Conservation (phyloP, 2,888 invertebrate species). For the Stenichneumon culpator region DNA sequence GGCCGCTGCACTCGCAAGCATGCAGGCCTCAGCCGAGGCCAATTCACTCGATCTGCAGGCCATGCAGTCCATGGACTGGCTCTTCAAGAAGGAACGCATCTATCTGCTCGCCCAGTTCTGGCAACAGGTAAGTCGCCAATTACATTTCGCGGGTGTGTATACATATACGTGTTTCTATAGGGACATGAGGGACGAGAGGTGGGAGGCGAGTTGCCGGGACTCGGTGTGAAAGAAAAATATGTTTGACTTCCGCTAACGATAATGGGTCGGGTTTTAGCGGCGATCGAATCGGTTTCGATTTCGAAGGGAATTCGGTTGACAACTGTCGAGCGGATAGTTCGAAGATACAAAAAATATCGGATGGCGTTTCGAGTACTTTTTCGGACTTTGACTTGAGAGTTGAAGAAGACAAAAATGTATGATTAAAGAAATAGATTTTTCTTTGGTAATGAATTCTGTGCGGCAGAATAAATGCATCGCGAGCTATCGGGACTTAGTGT, state of each 20-base stretch:
- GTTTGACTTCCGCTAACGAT: too few species aligned
- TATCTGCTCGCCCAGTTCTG: conserved; percentile 97
- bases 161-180: neutral
- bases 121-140: conserved; percentile 93
- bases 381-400: too few species aligned
- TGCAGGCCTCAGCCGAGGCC: conserved; percentile 90
- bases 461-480: too few species aligned
- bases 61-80: conserved; percentile 98
- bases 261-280: too few species aligned
- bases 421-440: too few species aligned
- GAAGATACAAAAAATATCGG: neutral
- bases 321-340: neutral
- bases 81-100: conserved; percentile 98
- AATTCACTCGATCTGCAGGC: conserved; percentile 96
- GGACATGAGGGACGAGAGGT: too few species aligned
- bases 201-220: too few species aligned
- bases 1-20: conserved; percentile 87
- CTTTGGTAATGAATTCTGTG: too few species aligned
- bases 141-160: neutral
- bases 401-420: too few species aligned
- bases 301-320: neutral
- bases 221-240: too few species aligned
- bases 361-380: neutral
- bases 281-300: neutral
- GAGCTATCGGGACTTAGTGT: too few species aligned